Conservation (phyloP, 1,140 invertebrate genomes). For the Tetraneura akinire region DNA sequence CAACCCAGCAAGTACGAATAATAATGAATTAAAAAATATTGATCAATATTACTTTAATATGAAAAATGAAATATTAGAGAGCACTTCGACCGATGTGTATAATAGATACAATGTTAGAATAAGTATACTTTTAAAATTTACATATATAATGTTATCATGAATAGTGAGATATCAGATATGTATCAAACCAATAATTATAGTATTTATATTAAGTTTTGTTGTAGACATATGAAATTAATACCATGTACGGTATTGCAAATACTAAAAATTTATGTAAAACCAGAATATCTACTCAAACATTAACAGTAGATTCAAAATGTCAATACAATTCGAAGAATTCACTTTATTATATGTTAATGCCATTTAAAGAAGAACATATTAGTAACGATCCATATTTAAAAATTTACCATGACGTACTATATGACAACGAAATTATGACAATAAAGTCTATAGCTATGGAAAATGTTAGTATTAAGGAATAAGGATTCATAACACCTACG, state of each 20-base stretch:
- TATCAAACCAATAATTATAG: no score
- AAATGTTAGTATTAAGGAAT: not conserved
- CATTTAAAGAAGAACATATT: conserved; percentile 13
- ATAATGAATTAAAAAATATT: not conserved
- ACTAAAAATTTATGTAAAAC: not conserved
- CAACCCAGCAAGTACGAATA: no score
- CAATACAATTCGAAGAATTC: not conserved
- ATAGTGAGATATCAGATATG: no score
- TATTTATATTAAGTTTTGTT: no score
- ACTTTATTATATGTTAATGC: conserved; percentile 9
- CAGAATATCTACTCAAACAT: not conserved
- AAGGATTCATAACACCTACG: no score
- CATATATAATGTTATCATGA: not conserved
- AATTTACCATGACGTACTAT: conserved; percentile 16
- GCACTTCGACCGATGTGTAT: no score
- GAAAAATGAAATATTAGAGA: not conserved
- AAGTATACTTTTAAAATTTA: not conserved
- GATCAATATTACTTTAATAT: not conserved
- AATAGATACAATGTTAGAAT: not conserved
- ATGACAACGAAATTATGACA: not conserved
- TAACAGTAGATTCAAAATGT: not conserved
- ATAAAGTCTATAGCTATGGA: not conserved
- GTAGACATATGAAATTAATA: no score
- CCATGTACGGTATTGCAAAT: no score
- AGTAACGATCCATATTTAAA: not conserved